A percentile compares a stretch with the other conserved stretches of the same genome.
phyloP scores from a whole-genome alignment of 2,113 vertebrate genomes.

The Proterorhinus semilunaris region DNA sequence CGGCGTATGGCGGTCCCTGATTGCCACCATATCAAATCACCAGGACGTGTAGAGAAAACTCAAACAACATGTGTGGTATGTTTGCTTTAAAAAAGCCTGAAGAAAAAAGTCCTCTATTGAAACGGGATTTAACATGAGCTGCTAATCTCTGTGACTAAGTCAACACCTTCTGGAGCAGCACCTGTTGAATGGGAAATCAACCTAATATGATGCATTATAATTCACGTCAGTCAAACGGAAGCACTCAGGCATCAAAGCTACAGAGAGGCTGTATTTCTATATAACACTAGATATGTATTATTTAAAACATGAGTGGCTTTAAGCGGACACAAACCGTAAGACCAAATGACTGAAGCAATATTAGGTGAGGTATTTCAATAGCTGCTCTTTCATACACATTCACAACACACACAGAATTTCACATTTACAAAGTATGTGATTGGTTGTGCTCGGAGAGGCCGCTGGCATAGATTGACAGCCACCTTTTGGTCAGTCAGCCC shows the following conservation, averaged over 20 bases:
- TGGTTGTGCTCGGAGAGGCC: no score
- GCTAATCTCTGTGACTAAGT: constrained; percentile 15
- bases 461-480: no score
- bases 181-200: constrained; percentile 4
- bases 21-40: background rate
- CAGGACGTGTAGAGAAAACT: background rate
- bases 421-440: no score
- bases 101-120: constrained; percentile 1
- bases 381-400: no score
- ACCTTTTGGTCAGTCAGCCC: no score
- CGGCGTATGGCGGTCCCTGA: background rate
- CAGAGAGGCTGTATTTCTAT: background rate
- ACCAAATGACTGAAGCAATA: background rate
- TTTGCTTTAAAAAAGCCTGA: background rate
- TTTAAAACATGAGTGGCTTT: background rate
- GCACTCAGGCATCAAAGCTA: background rate
- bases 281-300: background rate
- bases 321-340: background rate
- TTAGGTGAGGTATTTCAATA: background rate
- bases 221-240: background rate
- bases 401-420: no score
- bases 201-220: constrained; percentile 5
- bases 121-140: constrained; percentile 4
- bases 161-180: constrained; percentile 7
- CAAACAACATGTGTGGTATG: constrained; percentile 3